A percentile compares a stretch with the other conserved stretches of the same genome.
These are phyloP conservation scores for Drosophila pectinifera DNA, from an alignment of 1,140 invertebrate species.

Conservation along the genomic window DNA sequence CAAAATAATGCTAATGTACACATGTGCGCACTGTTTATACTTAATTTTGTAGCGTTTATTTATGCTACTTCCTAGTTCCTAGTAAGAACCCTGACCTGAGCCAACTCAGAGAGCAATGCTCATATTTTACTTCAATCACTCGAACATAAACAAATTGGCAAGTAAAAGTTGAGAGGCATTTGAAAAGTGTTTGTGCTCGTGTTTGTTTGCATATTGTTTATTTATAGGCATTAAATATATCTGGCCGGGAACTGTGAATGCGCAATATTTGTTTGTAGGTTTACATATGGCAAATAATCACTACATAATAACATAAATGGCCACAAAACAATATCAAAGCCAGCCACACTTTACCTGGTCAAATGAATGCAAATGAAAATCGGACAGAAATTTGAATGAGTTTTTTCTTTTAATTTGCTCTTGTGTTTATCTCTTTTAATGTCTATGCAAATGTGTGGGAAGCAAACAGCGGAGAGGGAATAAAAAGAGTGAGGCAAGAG, in stretches of 20 bases:
- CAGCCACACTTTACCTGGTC: slow-evolving; percentile 26
- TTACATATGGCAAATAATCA: slow-evolving; percentile 38
- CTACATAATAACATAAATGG: slow-evolving; percentile 47
- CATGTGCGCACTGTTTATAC: too few relatives aligned
- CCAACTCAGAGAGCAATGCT: slow-evolving; percentile 16
- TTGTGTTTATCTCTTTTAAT: slow-evolving; percentile 20
- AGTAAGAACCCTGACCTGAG: slow-evolving; percentile 46
- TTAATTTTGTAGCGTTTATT: not conserved
- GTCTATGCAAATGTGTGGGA: slow-evolving; percentile 16
- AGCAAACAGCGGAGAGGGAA: not conserved
- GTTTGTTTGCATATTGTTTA: slow-evolving; percentile 38
- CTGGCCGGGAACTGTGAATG: slow-evolving; percentile 25
- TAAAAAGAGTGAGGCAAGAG: slow-evolving; percentile 1
- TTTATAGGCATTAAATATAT: slow-evolving; percentile 52
- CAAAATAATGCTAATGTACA: slow-evolving; percentile 34
- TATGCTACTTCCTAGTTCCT: too few relatives aligned
- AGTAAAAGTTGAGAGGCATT: slow-evolving; percentile 33
- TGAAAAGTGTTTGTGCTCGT: slow-evolving; percentile 32
- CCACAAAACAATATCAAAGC: slow-evolving; percentile 38
- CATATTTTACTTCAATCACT: slow-evolving; percentile 45
- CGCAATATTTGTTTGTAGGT: slow-evolving; percentile 27
- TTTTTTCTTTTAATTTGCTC: slow-evolving; percentile 12
- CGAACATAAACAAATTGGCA: slow-evolving; percentile 17
- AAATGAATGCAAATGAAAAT: slow-evolving; percentile 39
- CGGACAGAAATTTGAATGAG: slow-evolving; percentile 17